phyloP scores from a whole-genome alignment of 2,113 vertebrate genomes.

The Caracal caracal region DNA sequence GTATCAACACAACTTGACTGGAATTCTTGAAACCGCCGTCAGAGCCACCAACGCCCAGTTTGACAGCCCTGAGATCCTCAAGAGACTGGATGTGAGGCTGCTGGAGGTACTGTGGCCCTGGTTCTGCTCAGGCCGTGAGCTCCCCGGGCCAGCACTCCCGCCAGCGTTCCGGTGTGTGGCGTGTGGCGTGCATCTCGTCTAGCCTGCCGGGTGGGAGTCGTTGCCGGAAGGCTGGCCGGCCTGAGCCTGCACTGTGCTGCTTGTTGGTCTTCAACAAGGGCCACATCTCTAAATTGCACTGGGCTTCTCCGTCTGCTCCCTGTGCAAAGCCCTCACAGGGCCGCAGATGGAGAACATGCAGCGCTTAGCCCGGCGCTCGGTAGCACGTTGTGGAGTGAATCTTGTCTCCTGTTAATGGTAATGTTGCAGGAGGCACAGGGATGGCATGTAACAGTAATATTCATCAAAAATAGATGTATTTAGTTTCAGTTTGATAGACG shows the following conservation, averaged over 20 bases:
- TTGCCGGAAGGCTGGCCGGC: too few relatives aligned
- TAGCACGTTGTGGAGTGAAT: rapidly evolving
- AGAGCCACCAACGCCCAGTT: conserved; percentile 98
- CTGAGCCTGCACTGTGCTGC: too few relatives aligned
- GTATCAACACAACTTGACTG: conserved; percentile 98
- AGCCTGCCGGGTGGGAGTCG: background rate
- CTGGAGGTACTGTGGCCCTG: conserved; percentile 89
- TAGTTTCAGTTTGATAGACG: background rate
- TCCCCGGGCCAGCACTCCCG: too few relatives aligned
- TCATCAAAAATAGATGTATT: background rate
- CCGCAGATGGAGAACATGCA: background rate
- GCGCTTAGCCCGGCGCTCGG: background rate
- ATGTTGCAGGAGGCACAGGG: too few relatives aligned
- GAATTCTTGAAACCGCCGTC: conserved; percentile 96
- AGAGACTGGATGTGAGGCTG: conserved; percentile 95
- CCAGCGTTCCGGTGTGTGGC: too few relatives aligned
- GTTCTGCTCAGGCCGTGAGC: background rate
- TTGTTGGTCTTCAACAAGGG: too few relatives aligned
- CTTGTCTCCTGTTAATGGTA: too few relatives aligned
- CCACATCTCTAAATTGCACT: too few relatives aligned
- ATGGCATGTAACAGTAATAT: background rate
- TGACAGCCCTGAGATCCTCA: conserved; percentile 97
- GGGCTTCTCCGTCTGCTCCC: background rate
- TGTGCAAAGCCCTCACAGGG: background rate
- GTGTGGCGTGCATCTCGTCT: background rate